Base-by-base conservation (phyloP, 2,113 vertebrate genomes). In the Anoura caudifer region DNA sequence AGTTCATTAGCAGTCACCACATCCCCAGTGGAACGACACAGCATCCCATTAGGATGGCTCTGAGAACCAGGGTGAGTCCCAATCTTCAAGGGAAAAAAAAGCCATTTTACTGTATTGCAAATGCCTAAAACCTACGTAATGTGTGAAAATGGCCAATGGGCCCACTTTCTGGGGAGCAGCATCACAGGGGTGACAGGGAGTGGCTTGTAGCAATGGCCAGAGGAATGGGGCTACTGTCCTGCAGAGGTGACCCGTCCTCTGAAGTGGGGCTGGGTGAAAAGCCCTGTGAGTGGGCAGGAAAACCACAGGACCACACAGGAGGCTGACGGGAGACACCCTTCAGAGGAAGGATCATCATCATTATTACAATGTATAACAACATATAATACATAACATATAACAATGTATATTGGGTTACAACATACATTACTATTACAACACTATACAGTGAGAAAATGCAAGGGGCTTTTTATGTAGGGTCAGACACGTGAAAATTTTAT, bases 401-500 rank as follows among this genome's bases (percentile, higher is more conserved):
- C 15, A 65, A 33, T 75, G 24, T 16, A 16, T 31, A 47, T 75
- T 75, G 41, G 14, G 43, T 45, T 33, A 33, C 28, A 8, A 47
- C 33, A 33, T 76, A 11, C 31, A 31, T 31, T 75, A 24, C 5
- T 20, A 31, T 26, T 33, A 26, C 7, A n/a, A 31, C 9, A 33
- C 10, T 2, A 22, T 5, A 9, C 22, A 22, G 77, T 0, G n/a
- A 12, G 19, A 16, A 38, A 45, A 33, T 0, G 16, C 5, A 14
- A 73, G 13, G 19, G 15, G 3, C 28, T 6, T 87, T 26, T 22
- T 19, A 31, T 0, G 7, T 4, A 9, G 38, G 54, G 20, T 22
- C 54, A n/a, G 69, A 69, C 52, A 16, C 10, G 41, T 50, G 72
- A 50, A 70, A 2, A 2, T 7, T 59, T 28, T 5, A 22, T 33